These are phyloP conservation scores for Coranthus polyacanthus DNA, from an alignment of 2,797 vertebrate genomes.

Conservation along the genomic window DNA sequence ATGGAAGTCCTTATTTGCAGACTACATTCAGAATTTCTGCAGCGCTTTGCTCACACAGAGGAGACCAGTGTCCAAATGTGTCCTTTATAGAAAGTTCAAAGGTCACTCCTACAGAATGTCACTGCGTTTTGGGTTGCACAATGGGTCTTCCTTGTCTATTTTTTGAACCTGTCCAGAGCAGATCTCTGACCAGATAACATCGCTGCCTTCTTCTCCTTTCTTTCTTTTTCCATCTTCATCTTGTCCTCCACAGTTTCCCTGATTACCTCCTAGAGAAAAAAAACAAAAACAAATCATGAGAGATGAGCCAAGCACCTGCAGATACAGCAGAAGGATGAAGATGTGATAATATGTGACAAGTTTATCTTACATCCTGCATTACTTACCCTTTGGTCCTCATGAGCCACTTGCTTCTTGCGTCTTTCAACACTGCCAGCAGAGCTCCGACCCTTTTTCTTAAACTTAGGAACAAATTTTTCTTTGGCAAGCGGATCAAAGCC, in stretches of 20 bases:
- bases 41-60: conserved; percentile 4
- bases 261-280: conserved; percentile 81
- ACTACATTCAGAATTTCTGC: conserved; percentile 8
- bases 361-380: not conserved
- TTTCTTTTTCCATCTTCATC: conserved; percentile 65
- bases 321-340: not conserved
- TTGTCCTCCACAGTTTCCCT: conserved; percentile 77
- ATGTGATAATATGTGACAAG: not conserved
- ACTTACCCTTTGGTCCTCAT: conserved; percentile 88
- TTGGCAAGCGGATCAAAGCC: conserved; percentile 89
- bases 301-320: not conserved
- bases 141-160: conserved; percentile 66
- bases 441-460: conserved; percentile 87
- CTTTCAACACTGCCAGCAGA: conserved; percentile 85
- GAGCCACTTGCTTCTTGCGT: conserved; percentile 89
- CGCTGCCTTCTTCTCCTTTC: conserved; percentile 42
- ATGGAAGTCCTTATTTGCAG: not conserved
- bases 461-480: conserved; percentile 85
- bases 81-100: conserved; percentile 57
- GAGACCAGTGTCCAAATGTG: conserved; percentile 5
- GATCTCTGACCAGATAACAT: conserved; percentile 57
- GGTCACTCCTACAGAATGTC: conserved; percentile 48
- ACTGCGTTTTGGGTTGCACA: conserved; percentile 28
- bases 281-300: conserved; percentile 3
- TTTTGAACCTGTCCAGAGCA: conserved; percentile 89